A percentile compares a stretch with the other conserved stretches of the same genome.
Evolutionary conservation across 1,140 invertebrate species (phyloP).

Genomic region (Helicoverpa zea): DNA sequence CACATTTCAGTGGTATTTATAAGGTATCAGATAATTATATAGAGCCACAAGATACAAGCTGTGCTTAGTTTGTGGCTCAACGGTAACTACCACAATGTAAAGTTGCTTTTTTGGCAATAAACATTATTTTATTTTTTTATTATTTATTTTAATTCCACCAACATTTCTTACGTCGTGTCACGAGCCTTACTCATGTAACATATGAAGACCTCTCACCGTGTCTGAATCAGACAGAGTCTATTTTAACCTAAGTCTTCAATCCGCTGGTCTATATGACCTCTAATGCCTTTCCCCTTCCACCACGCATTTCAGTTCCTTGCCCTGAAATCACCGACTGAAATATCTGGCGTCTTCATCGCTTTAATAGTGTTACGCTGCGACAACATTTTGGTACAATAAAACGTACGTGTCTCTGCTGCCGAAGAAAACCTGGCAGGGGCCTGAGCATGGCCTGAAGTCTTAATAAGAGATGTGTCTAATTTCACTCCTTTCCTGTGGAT

Average conservation of each 20-base stretch:
- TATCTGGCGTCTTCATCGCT: slow-evolving; percentile 49
- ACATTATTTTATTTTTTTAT: too few relatives aligned
- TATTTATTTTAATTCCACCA: slow-evolving; percentile 57
- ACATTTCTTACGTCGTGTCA: slow-evolving; percentile 52
- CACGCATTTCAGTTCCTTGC: slow-evolving; percentile 53
- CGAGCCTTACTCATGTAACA: slow-evolving; percentile 56
- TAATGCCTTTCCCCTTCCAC: slow-evolving; percentile 64
- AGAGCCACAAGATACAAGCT: too few relatives aligned
- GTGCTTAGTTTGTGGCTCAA: too few relatives aligned
- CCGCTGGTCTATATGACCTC: slow-evolving; percentile 65
- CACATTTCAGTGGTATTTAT: slow-evolving; percentile 58
- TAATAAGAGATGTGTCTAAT: slow-evolving; percentile 45
- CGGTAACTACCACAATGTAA: too few relatives aligned
- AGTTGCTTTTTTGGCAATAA: too few relatives aligned
- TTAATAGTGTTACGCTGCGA: slow-evolving; percentile 51
- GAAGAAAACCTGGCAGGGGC: slow-evolving; percentile 50
- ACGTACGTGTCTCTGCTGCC: slow-evolving; percentile 58
- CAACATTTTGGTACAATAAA: slow-evolving; percentile 54
- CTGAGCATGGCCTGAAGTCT: slow-evolving; percentile 40
- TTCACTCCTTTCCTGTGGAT: slow-evolving; percentile 59
- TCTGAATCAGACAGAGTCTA: slow-evolving; percentile 64
- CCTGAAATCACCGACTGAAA: slow-evolving; percentile 47
- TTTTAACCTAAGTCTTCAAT: slow-evolving; percentile 63
- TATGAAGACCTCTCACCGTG: slow-evolving; percentile 68
- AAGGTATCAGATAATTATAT: too few relatives aligned